Base-by-base conservation (phyloP, 2,888 invertebrate species). In the Molorchus minor region DNA sequence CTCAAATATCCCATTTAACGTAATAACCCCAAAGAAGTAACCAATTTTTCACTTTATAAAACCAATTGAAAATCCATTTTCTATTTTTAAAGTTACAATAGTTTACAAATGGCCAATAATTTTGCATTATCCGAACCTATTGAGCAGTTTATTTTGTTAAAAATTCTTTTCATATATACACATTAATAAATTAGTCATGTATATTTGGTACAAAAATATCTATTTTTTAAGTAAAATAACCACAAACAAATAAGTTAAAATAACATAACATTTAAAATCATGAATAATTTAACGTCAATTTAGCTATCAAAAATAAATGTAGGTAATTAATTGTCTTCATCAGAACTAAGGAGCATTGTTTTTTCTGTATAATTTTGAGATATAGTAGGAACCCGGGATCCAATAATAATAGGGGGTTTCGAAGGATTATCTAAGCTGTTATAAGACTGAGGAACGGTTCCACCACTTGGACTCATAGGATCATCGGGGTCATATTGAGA, bases 271-370 rank as follows among this genome's bases (percentile, higher is more conserved):
- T 35, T 35, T 35, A 10, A 35, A 44, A 15, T 44, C 16, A 44
- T 44, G 30, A 16, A 20, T 43, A 20, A 20, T 29, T 10, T 45
- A 19, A 17, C 19, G 20, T 33, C 3, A 35, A 47, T 47, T 46
- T 49, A 36, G 21, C 36, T 49, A 49, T 35, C 12, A 20, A 13
- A 13, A 12, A 47, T 13, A 12, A 20, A 19, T 5, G 20, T 13
- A 15, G 13, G 21, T 25, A 21, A 43, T 71, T 72, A 79, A 68
- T 79, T 79, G 56, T 97, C 97, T 80, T 97, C 97, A 79, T 97
- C 97, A 68, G 96, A 96, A 83, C 94, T 95, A 70, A 97, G 87
- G 67, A 97, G 86, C 84, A 96, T 95, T 33, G 96, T 95, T 84
- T 96, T 96, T 85, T 97, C 97, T 81, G 93, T 96, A 84, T 95